Evolutionary conservation across 2,797 vertebrate species (phyloP), one percentile per base, ranked within the genome.

Genomic region (Phaenicophaeus curvirostris): DNA sequence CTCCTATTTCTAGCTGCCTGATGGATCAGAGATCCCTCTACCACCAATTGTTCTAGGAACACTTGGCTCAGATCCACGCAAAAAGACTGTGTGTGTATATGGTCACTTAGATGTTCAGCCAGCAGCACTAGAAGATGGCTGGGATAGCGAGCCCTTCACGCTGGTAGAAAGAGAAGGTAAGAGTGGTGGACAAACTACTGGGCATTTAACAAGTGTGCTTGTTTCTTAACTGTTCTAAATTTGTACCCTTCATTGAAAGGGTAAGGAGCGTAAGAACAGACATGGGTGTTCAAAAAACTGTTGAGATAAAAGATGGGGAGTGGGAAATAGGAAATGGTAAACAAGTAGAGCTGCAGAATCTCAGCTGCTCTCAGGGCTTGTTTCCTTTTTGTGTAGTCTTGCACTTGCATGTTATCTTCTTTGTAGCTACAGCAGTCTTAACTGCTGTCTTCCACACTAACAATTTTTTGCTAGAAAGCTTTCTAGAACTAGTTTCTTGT

Each of bases 31-130:
- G 97, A 99, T 99, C 73, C 98, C 99, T 5, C 97, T 99, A 31
- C 99, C 99, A 1, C 99, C 99, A 14, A 98, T 99, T 58, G 37
- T 99, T 76, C 97, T 99, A 39, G 99, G 99, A 33, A 97, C 80
- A 11, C 96, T 99, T 78, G 99, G 99, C 44, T 98, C 98, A 0
- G 98, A 99, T 96, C 98, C 99, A 1, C 13, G 8, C 61, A 99
- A 99, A 97, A 99, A 99, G 96, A 99, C 99, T 0, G 98, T 99
- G 59, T 99, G 99, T 66, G 97, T 99, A 7, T 99, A 99, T 0
- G 99, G 99, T 19, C 99, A 99, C 85, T 97, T 99, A 65, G 99
- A 99, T 17, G 99, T 99, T 62, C 99, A 99, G 92, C 99, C 99
- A 9, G 99, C 99, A 1, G 96, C 86, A 16, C 82, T 99, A 8